A percentile compares a stretch with the other conserved stretches of the same genome.
Conservation (phyloP, 1,140 invertebrate genomes). For the Frieseomelitta varia region DNA sequence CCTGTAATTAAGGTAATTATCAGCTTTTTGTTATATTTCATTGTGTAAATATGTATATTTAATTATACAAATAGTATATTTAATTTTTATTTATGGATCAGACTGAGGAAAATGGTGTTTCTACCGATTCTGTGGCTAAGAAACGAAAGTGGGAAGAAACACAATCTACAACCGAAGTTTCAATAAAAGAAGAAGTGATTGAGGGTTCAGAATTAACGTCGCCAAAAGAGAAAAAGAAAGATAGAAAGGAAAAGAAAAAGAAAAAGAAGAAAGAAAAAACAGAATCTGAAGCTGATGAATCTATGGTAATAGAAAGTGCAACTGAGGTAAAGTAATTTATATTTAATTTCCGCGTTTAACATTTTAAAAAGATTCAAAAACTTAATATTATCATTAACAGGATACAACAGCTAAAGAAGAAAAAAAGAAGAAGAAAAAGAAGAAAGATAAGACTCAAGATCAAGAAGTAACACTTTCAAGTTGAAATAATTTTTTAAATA, state of each 20-base stretch:
- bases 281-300: constrained; percentile 67
- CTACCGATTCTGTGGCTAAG: constrained; percentile 57
- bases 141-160: constrained; percentile 75
- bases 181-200: constrained; percentile 75
- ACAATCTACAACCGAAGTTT: constrained; percentile 32
- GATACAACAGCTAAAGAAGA: constrained; percentile 83
- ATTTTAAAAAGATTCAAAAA: not conserved
- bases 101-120: constrained; percentile 73
- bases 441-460: constrained; percentile 85
- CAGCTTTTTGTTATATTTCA: constrained; percentile 1
- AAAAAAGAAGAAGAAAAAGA: constrained; percentile 91
- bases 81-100: constrained; percentile 45
- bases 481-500: constrained; percentile 33
- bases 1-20: constrained; percentile 69
- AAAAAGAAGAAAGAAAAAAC: constrained; percentile 78
- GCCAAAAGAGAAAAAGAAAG: constrained; percentile 80
- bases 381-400: constrained; percentile 51
- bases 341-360: not conserved
- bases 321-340: constrained; percentile 48
- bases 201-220: constrained; percentile 79
- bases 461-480: constrained; percentile 70
- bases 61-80: constrained; percentile 19
- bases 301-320: constrained; percentile 43
- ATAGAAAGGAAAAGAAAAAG: constrained; percentile 86
- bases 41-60: not conserved